These are phyloP conservation scores for Apis dorsata DNA, from an alignment of 1,140 invertebrate genomes.

Conservation along the genomic window DNA sequence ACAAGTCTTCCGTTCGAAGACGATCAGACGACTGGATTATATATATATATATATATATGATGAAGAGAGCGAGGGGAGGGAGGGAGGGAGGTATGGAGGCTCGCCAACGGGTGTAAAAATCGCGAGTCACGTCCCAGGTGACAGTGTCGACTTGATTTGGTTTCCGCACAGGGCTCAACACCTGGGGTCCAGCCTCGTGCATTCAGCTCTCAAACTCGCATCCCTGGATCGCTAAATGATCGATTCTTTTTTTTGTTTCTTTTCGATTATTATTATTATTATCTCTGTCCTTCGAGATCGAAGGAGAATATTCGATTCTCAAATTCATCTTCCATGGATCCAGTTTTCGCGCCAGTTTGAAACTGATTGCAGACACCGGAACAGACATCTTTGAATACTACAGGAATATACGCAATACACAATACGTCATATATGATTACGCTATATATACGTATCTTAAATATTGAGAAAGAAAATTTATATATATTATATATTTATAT, in stretches of 20 bases:
- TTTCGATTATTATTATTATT: neutral
- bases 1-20: neutral
- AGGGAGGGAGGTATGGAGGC: slow-evolving; percentile 12
- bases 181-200: slow-evolving; percentile 80
- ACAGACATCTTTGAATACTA: slow-evolving; percentile 63
- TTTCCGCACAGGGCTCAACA: slow-evolving; percentile 81
- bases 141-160: slow-evolving; percentile 81
- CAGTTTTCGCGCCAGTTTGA: slow-evolving; percentile 58
- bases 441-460: slow-evolving; percentile 58
- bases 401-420: slow-evolving; percentile 64
- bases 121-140: slow-evolving; percentile 80
- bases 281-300: neutral
- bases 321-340: slow-evolving; percentile 13
- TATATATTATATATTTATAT: slow-evolving; percentile 36
- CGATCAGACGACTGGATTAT: slow-evolving; percentile 15
- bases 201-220: slow-evolving; percentile 75
- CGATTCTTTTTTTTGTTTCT: no score
- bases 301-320: no score
- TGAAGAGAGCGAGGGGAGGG: neutral
- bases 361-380: slow-evolving; percentile 66
- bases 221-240: slow-evolving; percentile 38
- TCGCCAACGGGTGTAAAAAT: slow-evolving; percentile 64
- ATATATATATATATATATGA: no score
- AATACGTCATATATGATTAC: slow-evolving; percentile 62
- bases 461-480: slow-evolving; percentile 49